phyloP scores from a whole-genome alignment of 2,888 invertebrate genomes.

The Drosophila pseudotalamancana region DNA sequence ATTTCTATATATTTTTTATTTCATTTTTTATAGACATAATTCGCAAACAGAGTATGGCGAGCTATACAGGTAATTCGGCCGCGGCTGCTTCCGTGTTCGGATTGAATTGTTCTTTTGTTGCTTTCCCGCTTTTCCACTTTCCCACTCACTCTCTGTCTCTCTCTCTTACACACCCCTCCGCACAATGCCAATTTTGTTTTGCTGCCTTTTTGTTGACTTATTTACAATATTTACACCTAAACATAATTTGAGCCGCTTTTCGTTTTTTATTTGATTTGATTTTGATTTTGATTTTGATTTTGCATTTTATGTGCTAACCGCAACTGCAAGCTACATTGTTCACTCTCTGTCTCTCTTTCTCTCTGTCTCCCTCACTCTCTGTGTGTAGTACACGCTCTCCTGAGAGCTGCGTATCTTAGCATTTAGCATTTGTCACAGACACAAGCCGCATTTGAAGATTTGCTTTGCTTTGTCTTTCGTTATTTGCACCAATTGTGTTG shows the following conservation, averaged over 20 bases:
- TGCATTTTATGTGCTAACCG: slow-evolving; percentile 9
- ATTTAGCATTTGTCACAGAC: slow-evolving; percentile 28
- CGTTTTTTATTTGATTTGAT: no score
- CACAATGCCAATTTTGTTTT: neutral
- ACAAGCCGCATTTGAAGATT: neutral
- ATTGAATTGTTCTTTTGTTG: slow-evolving; percentile 35
- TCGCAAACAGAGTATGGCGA: slow-evolving; percentile 84
- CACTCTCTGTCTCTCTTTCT: neutral
- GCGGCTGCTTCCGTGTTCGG: slow-evolving; percentile 45
- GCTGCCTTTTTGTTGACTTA: slow-evolving; percentile 10
- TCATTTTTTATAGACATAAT: slow-evolving; percentile 83
- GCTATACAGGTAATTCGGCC: slow-evolving; percentile 82
- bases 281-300: no score
- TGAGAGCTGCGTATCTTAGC: slow-evolving; percentile 8
- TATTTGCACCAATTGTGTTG: slow-evolving; percentile 5
- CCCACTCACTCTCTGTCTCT: neutral
- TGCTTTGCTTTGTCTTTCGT: slow-evolving; percentile 13
- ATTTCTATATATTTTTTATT: slow-evolving; percentile 52
- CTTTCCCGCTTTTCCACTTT: slow-evolving; percentile 12
- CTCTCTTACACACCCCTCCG: neutral
- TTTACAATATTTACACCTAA: slow-evolving; percentile 2
- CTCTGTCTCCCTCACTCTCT: slow-evolving; percentile 2
- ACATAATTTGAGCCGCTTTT: slow-evolving; percentile 19
- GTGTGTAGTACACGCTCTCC: slow-evolving; percentile 10
- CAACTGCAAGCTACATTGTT: no score